Conservation (phyloP, 2,888 invertebrate species). For the Selenia dentaria region DNA sequence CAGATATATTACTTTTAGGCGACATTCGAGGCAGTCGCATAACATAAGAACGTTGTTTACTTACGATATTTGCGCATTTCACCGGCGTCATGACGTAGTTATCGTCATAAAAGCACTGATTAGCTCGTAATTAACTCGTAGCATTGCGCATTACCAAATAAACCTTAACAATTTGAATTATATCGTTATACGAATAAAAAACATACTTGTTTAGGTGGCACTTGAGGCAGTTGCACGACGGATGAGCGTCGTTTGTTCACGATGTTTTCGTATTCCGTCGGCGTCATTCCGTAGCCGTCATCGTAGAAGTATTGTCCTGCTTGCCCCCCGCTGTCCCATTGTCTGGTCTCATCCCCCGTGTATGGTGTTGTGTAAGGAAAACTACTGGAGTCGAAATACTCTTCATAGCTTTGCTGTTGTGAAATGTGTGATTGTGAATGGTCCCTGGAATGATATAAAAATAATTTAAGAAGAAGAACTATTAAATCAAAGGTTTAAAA, state of each 20-base stretch:
- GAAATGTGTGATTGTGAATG: slow-evolving; percentile 75
- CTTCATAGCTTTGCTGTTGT: slow-evolving; percentile 85
- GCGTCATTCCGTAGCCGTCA: slow-evolving; percentile 70
- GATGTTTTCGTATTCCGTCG: slow-evolving; percentile 84
- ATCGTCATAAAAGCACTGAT: too few relatives aligned
- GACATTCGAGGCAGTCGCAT: too few relatives aligned
- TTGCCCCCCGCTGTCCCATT: slow-evolving; percentile 90
- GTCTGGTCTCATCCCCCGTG: slow-evolving; percentile 86
- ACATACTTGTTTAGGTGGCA: slow-evolving; percentile 65
- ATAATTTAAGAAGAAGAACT: background rate
- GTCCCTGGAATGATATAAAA: slow-evolving; percentile 63
- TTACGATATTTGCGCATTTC: too few relatives aligned
- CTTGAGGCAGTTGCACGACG: slow-evolving; percentile 78
- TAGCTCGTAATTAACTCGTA: too few relatives aligned
- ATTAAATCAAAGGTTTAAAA: too few relatives aligned
- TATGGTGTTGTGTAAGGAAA: slow-evolving; percentile 86
- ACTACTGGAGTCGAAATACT: slow-evolving; percentile 87
- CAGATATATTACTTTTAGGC: too few relatives aligned
- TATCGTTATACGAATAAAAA: background rate
- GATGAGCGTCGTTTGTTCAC: slow-evolving; percentile 82
- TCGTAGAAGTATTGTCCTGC: slow-evolving; percentile 82
- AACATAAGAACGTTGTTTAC: too few relatives aligned
- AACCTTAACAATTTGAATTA: too few relatives aligned
- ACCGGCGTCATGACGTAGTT: too few relatives aligned
- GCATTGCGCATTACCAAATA: too few relatives aligned